phyloP scores from a whole-genome alignment of 2,113 vertebrate genomes.

The Phyllopteryx taeniolatus region DNA sequence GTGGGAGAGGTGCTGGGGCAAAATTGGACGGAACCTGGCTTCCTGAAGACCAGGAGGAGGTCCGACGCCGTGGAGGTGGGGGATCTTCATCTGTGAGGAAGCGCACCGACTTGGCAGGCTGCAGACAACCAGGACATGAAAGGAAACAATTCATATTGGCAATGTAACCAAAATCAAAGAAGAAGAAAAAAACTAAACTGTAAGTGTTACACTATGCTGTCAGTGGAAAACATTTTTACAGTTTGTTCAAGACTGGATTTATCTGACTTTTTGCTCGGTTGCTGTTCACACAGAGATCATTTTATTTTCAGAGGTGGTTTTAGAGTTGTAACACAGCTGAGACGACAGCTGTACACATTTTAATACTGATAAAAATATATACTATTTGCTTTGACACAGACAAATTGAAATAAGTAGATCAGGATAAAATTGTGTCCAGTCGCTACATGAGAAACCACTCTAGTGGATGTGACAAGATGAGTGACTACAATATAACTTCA shows the following conservation, averaged over 20 bases:
- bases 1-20: conserved; percentile 35
- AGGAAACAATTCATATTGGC: neutral
- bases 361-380: neutral
- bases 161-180: neutral
- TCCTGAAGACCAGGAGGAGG: conserved; percentile 70
- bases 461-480: neutral
- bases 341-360: neutral
- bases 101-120: conserved; percentile 88
- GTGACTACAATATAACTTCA: neutral
- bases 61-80: conserved; percentile 70
- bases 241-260: no score
- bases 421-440: neutral
- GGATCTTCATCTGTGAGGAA: conserved; percentile 83
- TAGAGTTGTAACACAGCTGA: neutral
- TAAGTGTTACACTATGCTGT: no score
- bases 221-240: no score
- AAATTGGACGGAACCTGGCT: conserved; percentile 41
- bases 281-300: neutral
- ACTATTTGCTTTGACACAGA: neutral
- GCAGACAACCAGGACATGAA: neutral
- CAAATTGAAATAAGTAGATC: neutral
- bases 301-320: neutral
- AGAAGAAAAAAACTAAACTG: neutral
- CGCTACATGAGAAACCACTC: neutral
- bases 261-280: neutral